Evolutionary conservation across 2,113 vertebrate genomes (phyloP).

Genomic region (Nothoprocta pentlandii): DNA sequence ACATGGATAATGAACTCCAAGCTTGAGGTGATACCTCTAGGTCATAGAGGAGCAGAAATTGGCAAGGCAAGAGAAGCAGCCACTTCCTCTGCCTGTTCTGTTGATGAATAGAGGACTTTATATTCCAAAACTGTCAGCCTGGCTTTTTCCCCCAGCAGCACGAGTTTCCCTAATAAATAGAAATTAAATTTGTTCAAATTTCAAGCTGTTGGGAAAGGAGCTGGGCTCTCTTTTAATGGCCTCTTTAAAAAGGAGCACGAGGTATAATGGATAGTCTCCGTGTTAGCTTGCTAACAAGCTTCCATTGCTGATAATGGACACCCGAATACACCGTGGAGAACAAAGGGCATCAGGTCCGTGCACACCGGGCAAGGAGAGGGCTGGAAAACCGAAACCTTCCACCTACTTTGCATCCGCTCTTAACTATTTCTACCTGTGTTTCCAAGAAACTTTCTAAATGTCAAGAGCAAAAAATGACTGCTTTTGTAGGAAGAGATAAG

Average conservation of each 20-base stretch:
- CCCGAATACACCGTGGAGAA: constrained; percentile 63
- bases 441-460: constrained; percentile 5
- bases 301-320: constrained; percentile 70
- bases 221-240: constrained; percentile 71
- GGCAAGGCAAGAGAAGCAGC: constrained; percentile 29
- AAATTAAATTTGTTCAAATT: constrained; percentile 70
- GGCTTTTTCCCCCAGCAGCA: neutral
- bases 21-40: constrained; percentile 45
- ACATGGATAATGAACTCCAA: constrained; percentile 41
- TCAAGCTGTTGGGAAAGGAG: constrained; percentile 57
- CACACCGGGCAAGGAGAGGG: constrained; percentile 30
- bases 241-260: constrained; percentile 56
- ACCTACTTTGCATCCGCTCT: constrained; percentile 45
- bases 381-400: constrained; percentile 38
- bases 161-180: constrained; percentile 70
- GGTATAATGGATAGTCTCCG: constrained; percentile 55
- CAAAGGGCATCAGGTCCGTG: constrained; percentile 54
- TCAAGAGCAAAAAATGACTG: constrained; percentile 20
- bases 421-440: constrained; percentile 42
- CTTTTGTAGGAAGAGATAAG: neutral
- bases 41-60: constrained; percentile 58
- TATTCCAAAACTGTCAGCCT: constrained; percentile 53
- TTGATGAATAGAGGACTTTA: constrained; percentile 59
- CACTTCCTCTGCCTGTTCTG: constrained; percentile 17
- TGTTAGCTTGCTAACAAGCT: constrained; percentile 72